Percentiles rank a stretch among this genome's conserved stretches.
These are phyloP conservation scores for Bucco capensis DNA, from an alignment of 2,113 vertebrate genomes.

Conservation along the genomic window DNA sequence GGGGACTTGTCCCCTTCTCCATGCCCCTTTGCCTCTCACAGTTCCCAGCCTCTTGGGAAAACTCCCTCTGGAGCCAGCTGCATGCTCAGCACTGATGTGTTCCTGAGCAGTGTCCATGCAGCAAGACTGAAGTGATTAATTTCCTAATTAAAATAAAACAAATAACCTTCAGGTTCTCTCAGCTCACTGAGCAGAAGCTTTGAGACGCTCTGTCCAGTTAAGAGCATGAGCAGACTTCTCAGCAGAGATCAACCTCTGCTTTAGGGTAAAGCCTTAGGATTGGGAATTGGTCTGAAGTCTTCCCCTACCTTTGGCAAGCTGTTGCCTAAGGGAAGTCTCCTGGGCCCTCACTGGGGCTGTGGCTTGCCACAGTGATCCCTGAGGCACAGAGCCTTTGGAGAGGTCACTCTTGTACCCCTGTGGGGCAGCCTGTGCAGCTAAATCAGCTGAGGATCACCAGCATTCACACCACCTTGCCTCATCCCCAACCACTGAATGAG, in stretches of 20 bases:
- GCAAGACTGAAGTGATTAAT: background rate
- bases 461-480: no score
- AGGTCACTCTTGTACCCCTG: no score
- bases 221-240: background rate
- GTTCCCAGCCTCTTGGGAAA: background rate
- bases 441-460: no score
- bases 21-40: background rate
- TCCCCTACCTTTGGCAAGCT: no score
- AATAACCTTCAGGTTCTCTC: accelerated
- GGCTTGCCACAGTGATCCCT: no score
- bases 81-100: no score
- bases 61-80: background rate
- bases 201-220: background rate
- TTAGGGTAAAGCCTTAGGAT: background rate
- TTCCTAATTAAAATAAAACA: background rate
- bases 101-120: background rate
- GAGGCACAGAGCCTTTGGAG: no score
- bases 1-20: no score
- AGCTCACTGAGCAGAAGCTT: background rate
- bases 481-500: no score
- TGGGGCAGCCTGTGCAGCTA: no score
- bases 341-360: no score
- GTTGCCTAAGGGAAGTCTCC: background rate
- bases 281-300: background rate
- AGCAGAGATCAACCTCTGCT: background rate